Base-by-base conservation (phyloP, 2,888 invertebrate species). In the Caenorhabditis japonica region DNA sequence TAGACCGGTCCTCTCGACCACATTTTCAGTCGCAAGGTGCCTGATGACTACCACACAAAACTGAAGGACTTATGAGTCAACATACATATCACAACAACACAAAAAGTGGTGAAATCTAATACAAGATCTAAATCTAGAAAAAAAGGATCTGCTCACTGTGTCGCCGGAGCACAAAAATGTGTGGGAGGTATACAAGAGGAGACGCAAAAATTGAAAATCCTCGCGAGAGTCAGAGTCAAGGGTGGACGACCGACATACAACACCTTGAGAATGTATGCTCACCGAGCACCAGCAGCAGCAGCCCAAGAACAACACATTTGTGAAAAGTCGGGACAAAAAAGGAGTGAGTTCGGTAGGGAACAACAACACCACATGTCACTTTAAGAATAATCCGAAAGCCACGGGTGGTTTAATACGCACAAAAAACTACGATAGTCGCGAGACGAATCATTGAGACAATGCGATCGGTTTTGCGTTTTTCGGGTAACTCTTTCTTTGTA, bases 201-300 rank as follows among this genome's bases (percentile, higher is more conserved):
- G 30, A 7, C 7, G 30, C 7, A 30, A 10, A 30, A 55, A 58
- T 34, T 8, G 44, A 58, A 47, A 36, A 44, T 58, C 36, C 34
- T 21, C 19, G 55, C 43, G 53, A 39, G 12, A 44, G 47, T 44
- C 39, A 38, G 49, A 64, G 64, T 62, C 62, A 62, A 62, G 62
- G 47, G 62, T 62, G 53, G 61, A 33, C 17, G 60, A 39, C 53
- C 46, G 55, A 64, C 64, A 64, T 64, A 64, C 62, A 64, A 64
- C 64, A 56, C 64, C 55, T 62, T 64, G 64, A 64, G 64, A 64
- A 49, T 64, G 64, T 64, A 64, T 64, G 64, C 56, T 64, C 34
- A 64, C 55, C 64, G 56, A 62, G 62, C 46, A 47, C n/a, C n/a
- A n/a, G n/a, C n/a, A n/a, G n/a, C n/a, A n/a, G n/a, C n/a, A n/a